Evolutionary conservation across 2,888 invertebrate species (phyloP), one percentile per base, ranked within the genome.

Genomic region (Meteorus cinctellus): DNA sequence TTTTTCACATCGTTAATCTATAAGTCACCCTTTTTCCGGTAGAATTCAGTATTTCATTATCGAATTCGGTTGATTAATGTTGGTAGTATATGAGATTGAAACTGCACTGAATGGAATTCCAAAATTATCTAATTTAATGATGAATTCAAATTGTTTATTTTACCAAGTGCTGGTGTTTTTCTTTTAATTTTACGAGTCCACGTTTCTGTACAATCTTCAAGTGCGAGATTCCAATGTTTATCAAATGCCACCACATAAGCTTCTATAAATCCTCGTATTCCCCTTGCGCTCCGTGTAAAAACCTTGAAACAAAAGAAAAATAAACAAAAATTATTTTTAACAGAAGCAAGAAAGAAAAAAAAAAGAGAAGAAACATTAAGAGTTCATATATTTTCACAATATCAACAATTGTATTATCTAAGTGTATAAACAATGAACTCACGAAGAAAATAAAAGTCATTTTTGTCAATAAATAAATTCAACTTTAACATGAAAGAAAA

Each of bases 221-320:
- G 90, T 5, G 96, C 94, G 83, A 98, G 89, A 90, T 98, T 98
- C 95, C 97, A 97, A 88, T 97, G 97, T 87, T 96, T 97, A 90
- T 98, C 98, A 89, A 96, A 98, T 2, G 96, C 96, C 24, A 94
- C 92, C 34, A 98, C 90, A 81, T 92, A 94, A 0, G 96, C 98
- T 78, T 93, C 92, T 77, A 96, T 92, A 78, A 92, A 92, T 3
- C 98, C 97, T 74, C 97, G 91, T 31, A 97, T 90, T 14, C 94
- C 93, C 51, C 90, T 91, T 31, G 93, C 93, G 81, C 93, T 93
- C 72, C 98, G 92, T 0, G 96, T 95, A 85, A 93, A 92, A 62
- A 97, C 93, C 94, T 96, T 66, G 86, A 85, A 84, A 31, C 75
- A 82, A 79, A 70, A 76, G 34, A 34, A 71, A 27, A 34, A 62